A percentile compares a stretch with the other conserved stretches of the same genome.
These are phyloP conservation scores for Babylonia areolata DNA, from an alignment of 1,140 invertebrate genomes.

Conservation along the genomic window DNA sequence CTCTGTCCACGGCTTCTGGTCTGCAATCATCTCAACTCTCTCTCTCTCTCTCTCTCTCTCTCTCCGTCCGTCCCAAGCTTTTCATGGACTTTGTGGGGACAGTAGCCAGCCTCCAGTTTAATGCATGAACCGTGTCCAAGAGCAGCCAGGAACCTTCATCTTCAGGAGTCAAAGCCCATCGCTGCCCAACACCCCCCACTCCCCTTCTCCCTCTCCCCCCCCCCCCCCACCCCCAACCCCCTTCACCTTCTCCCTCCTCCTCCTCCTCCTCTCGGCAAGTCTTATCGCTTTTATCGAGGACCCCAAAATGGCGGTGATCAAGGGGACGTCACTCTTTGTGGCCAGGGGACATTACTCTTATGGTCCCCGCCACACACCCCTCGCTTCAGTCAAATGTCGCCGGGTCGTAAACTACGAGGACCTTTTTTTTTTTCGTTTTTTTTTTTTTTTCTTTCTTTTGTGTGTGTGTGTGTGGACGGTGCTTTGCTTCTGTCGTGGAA, in stretches of 20 bases:
- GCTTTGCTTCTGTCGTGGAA: too few species aligned
- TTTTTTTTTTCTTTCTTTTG: too few species aligned
- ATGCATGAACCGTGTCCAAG: conserved; percentile 29
- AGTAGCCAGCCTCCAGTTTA: conserved; percentile 13
- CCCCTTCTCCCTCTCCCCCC: too few species aligned
- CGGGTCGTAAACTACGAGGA: conserved; percentile 1
- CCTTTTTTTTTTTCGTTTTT: not conserved
- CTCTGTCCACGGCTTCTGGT: too few species aligned
- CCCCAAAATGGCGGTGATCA: conserved; percentile 35
- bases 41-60: too few species aligned
- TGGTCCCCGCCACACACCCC: not conserved
- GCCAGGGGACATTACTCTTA: conserved; percentile 28
- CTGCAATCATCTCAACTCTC: too few species aligned
- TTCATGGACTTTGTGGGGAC: conserved; percentile 3
- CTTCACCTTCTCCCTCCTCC: not conserved
- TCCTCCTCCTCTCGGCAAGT: not conserved
- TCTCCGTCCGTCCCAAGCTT: too few species aligned
- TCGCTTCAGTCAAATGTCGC: not conserved
- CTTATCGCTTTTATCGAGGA: conserved; percentile 35
- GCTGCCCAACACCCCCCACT: not conserved
- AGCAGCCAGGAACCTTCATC: not conserved
- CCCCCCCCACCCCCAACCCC: not conserved
- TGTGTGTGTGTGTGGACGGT: too few species aligned
- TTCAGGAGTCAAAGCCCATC: not conserved
- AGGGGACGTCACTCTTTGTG: conserved; percentile 16